Evolutionary conservation across 2,797 vertebrate species (phyloP).

Genomic region (Moxostoma hubbsi): DNA sequence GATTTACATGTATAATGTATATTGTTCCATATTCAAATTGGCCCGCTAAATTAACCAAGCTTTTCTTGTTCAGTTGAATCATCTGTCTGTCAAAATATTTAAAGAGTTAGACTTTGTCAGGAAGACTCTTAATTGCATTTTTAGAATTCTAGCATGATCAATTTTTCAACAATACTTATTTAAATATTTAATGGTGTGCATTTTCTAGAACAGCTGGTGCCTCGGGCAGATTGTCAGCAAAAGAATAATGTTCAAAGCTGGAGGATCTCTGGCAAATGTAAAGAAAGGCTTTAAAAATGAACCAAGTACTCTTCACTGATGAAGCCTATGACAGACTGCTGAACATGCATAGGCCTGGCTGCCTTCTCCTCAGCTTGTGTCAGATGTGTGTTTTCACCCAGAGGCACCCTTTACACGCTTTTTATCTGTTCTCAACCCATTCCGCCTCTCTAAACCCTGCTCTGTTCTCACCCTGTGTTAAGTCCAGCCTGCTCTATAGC

Average conservation of each 20-base stretch:
- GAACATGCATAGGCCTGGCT: slow-evolving; percentile 29
- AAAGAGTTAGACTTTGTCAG: neutral
- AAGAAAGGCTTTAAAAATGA: slow-evolving; percentile 55
- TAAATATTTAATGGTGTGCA: slow-evolving; percentile 46
- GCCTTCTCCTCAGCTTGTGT: slow-evolving; percentile 14
- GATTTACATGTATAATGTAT: neutral
- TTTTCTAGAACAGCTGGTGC: slow-evolving; percentile 42
- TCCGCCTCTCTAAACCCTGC: neutral
- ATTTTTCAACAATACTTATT: slow-evolving; percentile 46
- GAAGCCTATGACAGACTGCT: slow-evolving; percentile 39
- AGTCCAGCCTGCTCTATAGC: neutral
- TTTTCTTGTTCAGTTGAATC: slow-evolving; percentile 13
- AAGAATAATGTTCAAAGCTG: slow-evolving; percentile 50
- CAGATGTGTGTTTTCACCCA: slow-evolving; percentile 38
- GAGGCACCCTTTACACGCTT: slow-evolving; percentile 28
- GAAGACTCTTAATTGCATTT: slow-evolving; percentile 28
- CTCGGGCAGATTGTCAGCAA: slow-evolving; percentile 39
- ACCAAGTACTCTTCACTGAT: slow-evolving; percentile 31
- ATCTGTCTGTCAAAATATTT: slow-evolving; percentile 6
- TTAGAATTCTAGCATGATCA: slow-evolving; percentile 35
- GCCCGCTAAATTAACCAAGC: neutral
- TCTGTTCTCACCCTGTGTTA: slow-evolving; percentile 22
- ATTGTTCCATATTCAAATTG: slow-evolving; percentile 1
- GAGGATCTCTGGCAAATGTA: slow-evolving; percentile 36
- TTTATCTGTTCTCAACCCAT: slow-evolving; percentile 25